Base-by-base conservation (phyloP, 1,140 invertebrate species). In the Adelges cooleyi region DNA sequence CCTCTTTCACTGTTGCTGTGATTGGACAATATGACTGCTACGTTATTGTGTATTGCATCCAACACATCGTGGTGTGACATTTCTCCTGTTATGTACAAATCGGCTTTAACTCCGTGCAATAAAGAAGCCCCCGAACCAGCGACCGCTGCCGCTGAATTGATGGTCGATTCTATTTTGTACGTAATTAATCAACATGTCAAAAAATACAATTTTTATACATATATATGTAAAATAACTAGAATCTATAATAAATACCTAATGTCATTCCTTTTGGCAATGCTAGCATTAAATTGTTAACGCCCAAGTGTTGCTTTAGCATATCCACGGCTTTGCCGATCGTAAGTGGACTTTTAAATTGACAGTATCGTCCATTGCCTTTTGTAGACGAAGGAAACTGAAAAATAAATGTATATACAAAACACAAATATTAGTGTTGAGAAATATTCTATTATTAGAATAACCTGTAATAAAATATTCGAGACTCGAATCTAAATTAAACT, bases 1-100 rank as follows among this genome's bases (percentile, higher is more conserved):
- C 92, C 92, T 65, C 95, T 79, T 76, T 98, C 95, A 3, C 91
- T 92, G 75, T 96, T 91, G n/a, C 86, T 90, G 76, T 98, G 95
- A 74, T 96, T 94, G 68, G 88, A 90, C 17, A 98, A 75, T 69
- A 98, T 88, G 0, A 98, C 92, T 65, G 82, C 81, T 18, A 80
- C 81, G 1, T 86, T 85, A 66, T 77, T 79, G 70, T 92, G 87
- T 18, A 82, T 81, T 1, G 86, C 88, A 71, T 97, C 89, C n/a
- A 97, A 76, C 1, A 97, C 74, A 62, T 96, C 93, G 73, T 98
- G 95, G 77, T 98, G 95, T 4, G 87, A 81, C 93, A 98, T 96
- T 79, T 98, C 95, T 17, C 95, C 84, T 6, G 93, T 96, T 3
- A 98, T 73, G 70, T 87, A 90, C 1, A 98, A 74, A 77, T 95